A percentile compares a stretch with the other conserved stretches of the same genome.
These are phyloP conservation scores for Girardinus metallicus DNA, from an alignment of 2,797 vertebrate species.

Conservation along the genomic window DNA sequence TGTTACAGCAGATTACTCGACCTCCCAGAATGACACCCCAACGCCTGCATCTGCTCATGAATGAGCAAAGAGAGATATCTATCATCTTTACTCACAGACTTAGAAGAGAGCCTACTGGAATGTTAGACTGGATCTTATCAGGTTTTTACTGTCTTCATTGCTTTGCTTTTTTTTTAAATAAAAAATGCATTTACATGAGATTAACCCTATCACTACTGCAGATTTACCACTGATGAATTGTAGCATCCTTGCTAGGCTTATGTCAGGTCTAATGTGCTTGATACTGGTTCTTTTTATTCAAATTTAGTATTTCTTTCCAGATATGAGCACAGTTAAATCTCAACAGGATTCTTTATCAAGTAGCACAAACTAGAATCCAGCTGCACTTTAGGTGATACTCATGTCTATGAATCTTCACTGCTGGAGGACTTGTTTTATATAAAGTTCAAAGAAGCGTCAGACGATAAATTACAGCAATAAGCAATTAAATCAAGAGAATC, in stretches of 20 bases:
- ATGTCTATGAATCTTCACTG: neutral
- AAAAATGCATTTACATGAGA: neutral
- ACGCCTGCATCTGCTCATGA: conserved; percentile 51
- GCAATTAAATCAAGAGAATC: neutral
- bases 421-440: neutral
- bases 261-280: conserved; percentile 20
- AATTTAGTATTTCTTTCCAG: conserved; percentile 23
- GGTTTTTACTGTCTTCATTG: neutral
- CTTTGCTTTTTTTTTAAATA: conserved; percentile 8
- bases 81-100: conserved; percentile 37
- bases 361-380: neutral
- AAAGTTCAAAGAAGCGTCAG: neutral
- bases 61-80: conserved; percentile 7
- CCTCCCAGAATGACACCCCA: conserved; percentile 44
- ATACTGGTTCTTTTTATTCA: conserved; percentile 26
- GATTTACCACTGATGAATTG: conserved; percentile 30
- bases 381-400: neutral
- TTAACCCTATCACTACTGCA: neutral
- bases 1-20: conserved; percentile 36
- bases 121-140: conserved; percentile 49
- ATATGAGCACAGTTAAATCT: conserved; percentile 3
- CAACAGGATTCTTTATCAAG: neutral
- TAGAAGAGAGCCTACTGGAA: conserved; percentile 56
- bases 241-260: conserved; percentile 1
- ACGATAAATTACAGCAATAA: neutral